phyloP scores from a whole-genome alignment of 2,888 invertebrate species.

The Rhamnusium bicolor region DNA sequence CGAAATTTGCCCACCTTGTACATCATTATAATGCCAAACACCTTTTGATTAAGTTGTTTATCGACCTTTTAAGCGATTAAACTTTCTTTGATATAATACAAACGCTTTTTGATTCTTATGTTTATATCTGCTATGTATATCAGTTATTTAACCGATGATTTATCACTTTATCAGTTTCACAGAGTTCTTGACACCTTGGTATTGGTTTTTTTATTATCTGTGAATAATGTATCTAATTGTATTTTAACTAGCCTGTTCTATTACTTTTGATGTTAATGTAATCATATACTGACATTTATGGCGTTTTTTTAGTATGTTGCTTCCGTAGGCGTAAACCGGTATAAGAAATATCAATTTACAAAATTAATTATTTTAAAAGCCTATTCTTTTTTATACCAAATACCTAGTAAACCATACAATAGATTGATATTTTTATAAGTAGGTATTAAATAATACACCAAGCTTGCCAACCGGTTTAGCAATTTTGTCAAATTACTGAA shows the following conservation, averaged over 20 bases:
- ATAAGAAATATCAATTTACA: too few species aligned
- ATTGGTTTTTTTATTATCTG: background rate
- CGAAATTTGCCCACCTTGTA: too few species aligned
- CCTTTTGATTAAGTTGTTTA: background rate
- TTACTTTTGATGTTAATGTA: background rate
- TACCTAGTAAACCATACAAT: too few species aligned
- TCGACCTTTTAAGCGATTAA: background rate
- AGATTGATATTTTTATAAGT: too few species aligned
- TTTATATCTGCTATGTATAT: background rate
- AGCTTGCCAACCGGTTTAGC: background rate
- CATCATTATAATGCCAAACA: background rate
- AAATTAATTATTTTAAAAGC: too few species aligned
- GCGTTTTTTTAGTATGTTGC: too few species aligned
- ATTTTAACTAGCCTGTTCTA: background rate
- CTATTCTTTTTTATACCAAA: too few species aligned
- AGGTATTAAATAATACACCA: too few species aligned
- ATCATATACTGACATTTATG: background rate
- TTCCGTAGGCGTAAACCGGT: too few species aligned
- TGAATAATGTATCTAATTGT: background rate
- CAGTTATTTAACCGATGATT: background rate
- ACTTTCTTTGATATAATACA: too few species aligned
- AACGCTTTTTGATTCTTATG: background rate
- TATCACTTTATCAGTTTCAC: background rate
- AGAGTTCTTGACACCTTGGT: slow-evolving; percentile 4
- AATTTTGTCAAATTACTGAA: background rate